Percentiles rank a stretch among this genome's conserved stretches.
Conservation (phyloP, 2,113 vertebrate genomes). For the Reinhardtius hippoglossoides region DNA sequence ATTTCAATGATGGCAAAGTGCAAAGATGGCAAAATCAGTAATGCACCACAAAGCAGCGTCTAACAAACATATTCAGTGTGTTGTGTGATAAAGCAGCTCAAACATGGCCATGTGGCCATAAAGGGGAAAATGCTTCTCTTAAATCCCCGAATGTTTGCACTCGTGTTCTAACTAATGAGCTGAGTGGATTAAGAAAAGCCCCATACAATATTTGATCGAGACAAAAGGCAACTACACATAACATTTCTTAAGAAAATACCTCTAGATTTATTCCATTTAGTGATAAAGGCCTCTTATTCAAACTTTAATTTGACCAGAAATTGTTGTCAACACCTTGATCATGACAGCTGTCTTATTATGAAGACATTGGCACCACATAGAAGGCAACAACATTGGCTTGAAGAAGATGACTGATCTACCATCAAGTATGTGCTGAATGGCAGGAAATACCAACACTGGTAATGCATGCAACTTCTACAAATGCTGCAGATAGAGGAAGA, state of each 20-base stretch:
- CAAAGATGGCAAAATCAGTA: slow-evolving; percentile 72
- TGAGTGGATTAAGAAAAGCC: slow-evolving; percentile 60
- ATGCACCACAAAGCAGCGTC: slow-evolving; percentile 71
- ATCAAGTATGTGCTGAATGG: slow-evolving; percentile 78
- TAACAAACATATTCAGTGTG: slow-evolving; percentile 62
- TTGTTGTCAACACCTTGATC: slow-evolving; percentile 67
- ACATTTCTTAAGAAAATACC: slow-evolving; percentile 77
- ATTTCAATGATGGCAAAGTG: slow-evolving; percentile 71
- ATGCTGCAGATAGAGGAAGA: slow-evolving; percentile 64
- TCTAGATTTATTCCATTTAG: slow-evolving; percentile 57
- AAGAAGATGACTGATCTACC: slow-evolving; percentile 77
- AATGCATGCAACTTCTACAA: slow-evolving; percentile 90
- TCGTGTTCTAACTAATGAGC: slow-evolving; percentile 39
- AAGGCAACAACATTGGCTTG: slow-evolving; percentile 81
- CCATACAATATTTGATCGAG: slow-evolving; percentile 56
- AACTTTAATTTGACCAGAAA: slow-evolving; percentile 61
- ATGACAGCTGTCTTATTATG: slow-evolving; percentile 73
- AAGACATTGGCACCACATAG: slow-evolving; percentile 73
- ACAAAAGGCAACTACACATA: slow-evolving; percentile 74
- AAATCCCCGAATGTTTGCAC: slow-evolving; percentile 49
- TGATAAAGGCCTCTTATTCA: slow-evolving; percentile 80
- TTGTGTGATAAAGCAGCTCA: slow-evolving; percentile 61
- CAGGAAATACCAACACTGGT: slow-evolving; percentile 77
- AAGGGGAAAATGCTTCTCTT: slow-evolving; percentile 48
- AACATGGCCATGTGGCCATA: slow-evolving; percentile 42